These are phyloP conservation scores for Rhagoletis zephyria DNA, from an alignment of 1,140 invertebrate species.

Conservation along the genomic window DNA sequence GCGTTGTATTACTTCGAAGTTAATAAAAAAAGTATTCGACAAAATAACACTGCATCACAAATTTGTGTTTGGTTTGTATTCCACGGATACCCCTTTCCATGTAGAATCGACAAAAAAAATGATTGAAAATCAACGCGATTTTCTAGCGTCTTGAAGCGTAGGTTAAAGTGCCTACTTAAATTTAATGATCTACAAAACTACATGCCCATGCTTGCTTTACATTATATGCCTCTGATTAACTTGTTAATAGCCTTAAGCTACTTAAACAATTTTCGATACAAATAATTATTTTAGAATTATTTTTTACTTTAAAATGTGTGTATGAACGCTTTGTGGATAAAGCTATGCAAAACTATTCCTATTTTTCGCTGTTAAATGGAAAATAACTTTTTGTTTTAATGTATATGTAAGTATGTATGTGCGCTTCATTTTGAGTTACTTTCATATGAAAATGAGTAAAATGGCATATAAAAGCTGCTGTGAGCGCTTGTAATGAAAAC, in stretches of 20 bases:
- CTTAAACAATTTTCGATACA: constrained; percentile 10
- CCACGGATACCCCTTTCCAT: too few relatives aligned
- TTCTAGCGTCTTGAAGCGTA: too few relatives aligned
- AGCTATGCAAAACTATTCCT: not conserved
- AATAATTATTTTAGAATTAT: not conserved
- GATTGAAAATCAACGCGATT: too few relatives aligned
- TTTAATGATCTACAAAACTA: too few relatives aligned
- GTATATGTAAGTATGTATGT: not conserved
- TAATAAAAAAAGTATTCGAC: too few relatives aligned
- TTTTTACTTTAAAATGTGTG: not conserved
- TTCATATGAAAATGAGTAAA: constrained; percentile 49
- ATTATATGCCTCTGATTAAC: constrained; percentile 34
- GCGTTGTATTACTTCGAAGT: too few relatives aligned
- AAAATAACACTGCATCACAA: too few relatives aligned
- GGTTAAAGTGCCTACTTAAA: too few relatives aligned
- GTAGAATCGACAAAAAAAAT: too few relatives aligned
- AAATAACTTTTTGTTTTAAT: not conserved
- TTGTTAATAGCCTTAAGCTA: constrained; percentile 31
- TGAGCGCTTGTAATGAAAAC: constrained; percentile 44
- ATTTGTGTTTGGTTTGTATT: too few relatives aligned
- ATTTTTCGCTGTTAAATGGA: not conserved
- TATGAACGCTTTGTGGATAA: not conserved
- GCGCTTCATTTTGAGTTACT: not conserved
- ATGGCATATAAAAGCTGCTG: constrained; percentile 47
- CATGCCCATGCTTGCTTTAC: not conserved